These are phyloP conservation scores for Sebastes melanostomus DNA, from an alignment of 2,797 vertebrate species.

Conservation along the genomic window DNA sequence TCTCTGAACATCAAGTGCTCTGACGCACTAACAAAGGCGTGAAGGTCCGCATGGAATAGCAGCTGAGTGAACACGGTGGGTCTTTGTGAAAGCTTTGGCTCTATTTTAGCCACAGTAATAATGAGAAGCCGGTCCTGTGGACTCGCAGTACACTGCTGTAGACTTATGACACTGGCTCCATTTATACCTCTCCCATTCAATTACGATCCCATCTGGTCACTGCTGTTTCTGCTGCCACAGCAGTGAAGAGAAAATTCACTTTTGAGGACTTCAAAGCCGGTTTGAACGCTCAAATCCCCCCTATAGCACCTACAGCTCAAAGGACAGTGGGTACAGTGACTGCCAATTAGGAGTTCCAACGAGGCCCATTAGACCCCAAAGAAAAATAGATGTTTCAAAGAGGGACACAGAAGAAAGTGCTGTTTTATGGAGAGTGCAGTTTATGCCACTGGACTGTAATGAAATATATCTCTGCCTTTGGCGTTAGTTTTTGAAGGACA, in stretches of 20 bases:
- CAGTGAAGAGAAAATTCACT: slow-evolving; percentile 77
- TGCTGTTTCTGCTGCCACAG: slow-evolving; percentile 68
- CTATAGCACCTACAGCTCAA: slow-evolving; percentile 85
- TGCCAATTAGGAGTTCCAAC: slow-evolving; percentile 90
- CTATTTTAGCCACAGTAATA: slow-evolving; percentile 40
- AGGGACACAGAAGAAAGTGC: slow-evolving; percentile 62
- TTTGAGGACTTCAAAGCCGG: slow-evolving; percentile 87
- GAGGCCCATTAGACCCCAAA: slow-evolving; percentile 85
- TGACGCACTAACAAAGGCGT: slow-evolving; percentile 33
- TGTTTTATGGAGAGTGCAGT: slow-evolving; percentile 69
- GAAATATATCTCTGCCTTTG: slow-evolving; percentile 54
- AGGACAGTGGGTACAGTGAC: slow-evolving; percentile 82
- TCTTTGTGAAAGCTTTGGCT: slow-evolving; percentile 29
- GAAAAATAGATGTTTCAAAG: slow-evolving; percentile 78
- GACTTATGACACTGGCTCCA: slow-evolving; percentile 50
- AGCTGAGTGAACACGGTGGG: slow-evolving; percentile 28
- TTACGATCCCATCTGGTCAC: slow-evolving; percentile 65
- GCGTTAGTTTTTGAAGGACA: slow-evolving; percentile 68
- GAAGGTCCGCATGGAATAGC: slow-evolving; percentile 37
- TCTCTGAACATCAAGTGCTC: slow-evolving; percentile 54
- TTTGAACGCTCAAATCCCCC: slow-evolving; percentile 76
- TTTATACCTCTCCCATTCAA: slow-evolving; percentile 62
- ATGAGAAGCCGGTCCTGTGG: slow-evolving; percentile 48
- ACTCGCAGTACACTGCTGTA: slow-evolving; percentile 15
- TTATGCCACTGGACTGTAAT: slow-evolving; percentile 59